Conservation (phyloP, 1,140 invertebrate species). For the Bactericera cockerelli region DNA sequence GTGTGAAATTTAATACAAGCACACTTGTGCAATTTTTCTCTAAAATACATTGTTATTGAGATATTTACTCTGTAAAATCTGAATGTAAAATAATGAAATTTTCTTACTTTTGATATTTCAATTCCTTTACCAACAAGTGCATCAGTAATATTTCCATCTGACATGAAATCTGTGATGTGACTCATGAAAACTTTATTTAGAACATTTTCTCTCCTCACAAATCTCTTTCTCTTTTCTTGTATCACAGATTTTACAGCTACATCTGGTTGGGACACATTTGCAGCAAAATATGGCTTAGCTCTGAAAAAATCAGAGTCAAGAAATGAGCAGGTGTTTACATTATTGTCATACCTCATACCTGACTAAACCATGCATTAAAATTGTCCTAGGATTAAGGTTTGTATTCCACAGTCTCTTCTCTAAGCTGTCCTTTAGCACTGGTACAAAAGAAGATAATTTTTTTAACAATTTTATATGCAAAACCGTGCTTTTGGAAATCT, state of each 20-base stretch:
- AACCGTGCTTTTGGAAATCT: too few relatives aligned
- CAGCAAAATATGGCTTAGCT: not conserved
- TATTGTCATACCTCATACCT: too few relatives aligned
- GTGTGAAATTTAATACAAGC: too few relatives aligned
- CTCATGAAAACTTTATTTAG: slow-evolving; percentile 1
- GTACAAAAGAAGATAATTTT: too few relatives aligned
- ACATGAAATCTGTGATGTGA: slow-evolving; percentile 6
- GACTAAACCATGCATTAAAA: not conserved
- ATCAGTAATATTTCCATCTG: not conserved
- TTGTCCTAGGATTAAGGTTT: not conserved
- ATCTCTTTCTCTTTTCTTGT: not conserved
- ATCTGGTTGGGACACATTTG: not conserved
- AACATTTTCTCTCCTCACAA: not conserved
- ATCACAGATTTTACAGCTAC: not conserved
- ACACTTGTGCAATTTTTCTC: too few relatives aligned
- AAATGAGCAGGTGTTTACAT: not conserved
- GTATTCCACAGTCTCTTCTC: not conserved
- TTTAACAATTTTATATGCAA: too few relatives aligned
- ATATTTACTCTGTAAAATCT: too few relatives aligned
- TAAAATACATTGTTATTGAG: too few relatives aligned
- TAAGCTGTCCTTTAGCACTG: too few relatives aligned
- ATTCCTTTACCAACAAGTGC: not conserved
- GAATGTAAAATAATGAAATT: not conserved
- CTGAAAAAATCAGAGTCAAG: not conserved
- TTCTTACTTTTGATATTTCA: not conserved